These are phyloP conservation scores for Chymomyza fuscimana DNA, from an alignment of 2,888 invertebrate species.

Conservation along the genomic window DNA sequence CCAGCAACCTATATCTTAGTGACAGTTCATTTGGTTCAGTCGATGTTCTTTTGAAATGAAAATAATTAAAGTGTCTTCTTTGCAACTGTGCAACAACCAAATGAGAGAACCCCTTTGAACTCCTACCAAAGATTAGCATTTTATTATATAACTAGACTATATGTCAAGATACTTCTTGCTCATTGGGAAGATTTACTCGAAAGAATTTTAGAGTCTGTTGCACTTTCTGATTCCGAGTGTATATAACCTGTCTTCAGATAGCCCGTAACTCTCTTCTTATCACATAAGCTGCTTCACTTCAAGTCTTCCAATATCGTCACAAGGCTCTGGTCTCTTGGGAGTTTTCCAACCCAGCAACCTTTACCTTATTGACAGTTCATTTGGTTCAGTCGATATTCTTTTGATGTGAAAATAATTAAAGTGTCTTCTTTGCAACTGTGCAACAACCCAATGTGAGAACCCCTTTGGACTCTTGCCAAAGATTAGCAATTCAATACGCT, in stretches of 20 bases:
- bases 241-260: too few relatives aligned
- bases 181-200: too few relatives aligned
- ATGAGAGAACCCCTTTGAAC: background rate
- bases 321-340: too few relatives aligned
- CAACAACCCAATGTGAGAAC: background rate
- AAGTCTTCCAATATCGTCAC: too few relatives aligned
- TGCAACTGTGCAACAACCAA: background rate
- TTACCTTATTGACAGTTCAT: too few relatives aligned
- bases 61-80: background rate
- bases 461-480: slow-evolving; percentile 20
- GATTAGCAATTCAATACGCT: slow-evolving; percentile 58
- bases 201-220: too few relatives aligned
- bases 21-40: background rate
- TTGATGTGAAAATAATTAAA: background rate
- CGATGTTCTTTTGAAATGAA: background rate
- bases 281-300: too few relatives aligned
- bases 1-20: background rate
- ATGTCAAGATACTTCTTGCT: too few relatives aligned
- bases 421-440: background rate
- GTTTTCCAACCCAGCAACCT: background rate
- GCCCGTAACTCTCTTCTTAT: too few relatives aligned
- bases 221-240: too few relatives aligned
- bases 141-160: slow-evolving; percentile 28
- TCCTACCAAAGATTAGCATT: slow-evolving; percentile 51
- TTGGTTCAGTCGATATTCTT: too few relatives aligned